Conservation (phyloP, 2,797 vertebrate genomes). For the Macropodus opercularis region DNA sequence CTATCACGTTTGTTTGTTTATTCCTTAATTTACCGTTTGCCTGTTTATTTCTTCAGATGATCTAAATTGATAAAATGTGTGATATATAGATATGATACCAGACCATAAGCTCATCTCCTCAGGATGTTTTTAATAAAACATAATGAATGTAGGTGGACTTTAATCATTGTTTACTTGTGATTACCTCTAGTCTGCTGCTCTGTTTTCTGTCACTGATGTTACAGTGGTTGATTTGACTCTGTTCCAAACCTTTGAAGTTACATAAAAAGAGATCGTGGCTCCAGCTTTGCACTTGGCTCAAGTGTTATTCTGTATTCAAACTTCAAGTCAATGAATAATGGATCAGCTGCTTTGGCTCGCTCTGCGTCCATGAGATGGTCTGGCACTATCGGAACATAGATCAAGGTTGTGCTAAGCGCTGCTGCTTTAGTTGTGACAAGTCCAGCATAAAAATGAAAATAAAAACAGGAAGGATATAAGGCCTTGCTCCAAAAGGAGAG, state of each 20-base stretch:
- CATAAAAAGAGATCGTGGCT: not conserved
- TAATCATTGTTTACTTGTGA: too few relatives aligned
- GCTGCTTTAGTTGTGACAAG: too few relatives aligned
- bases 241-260: too few relatives aligned
- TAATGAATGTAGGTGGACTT: too few relatives aligned
- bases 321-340: conserved; percentile 63
- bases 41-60: too few relatives aligned
- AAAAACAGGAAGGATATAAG: too few relatives aligned
- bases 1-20: conserved; percentile 19
- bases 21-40: not conserved
- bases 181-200: not conserved
- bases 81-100: too few relatives aligned
- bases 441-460: not conserved
- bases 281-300: conserved; percentile 2
- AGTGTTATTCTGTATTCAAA: conserved; percentile 57
- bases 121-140: not conserved
- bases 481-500: too few relatives aligned
- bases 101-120: not conserved
- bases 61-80: not conserved
- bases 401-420: not conserved
- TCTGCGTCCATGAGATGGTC: conserved; percentile 8
- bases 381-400: not conserved
- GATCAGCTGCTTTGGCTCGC: conserved; percentile 59
- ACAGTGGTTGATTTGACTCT: too few relatives aligned
- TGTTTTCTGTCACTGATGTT: too few relatives aligned